Percentiles rank a stretch among this genome's conserved stretches.
Evolutionary conservation across 2,797 vertebrate genomes (phyloP).

Genomic region (Aplochiton taeniatus): DNA sequence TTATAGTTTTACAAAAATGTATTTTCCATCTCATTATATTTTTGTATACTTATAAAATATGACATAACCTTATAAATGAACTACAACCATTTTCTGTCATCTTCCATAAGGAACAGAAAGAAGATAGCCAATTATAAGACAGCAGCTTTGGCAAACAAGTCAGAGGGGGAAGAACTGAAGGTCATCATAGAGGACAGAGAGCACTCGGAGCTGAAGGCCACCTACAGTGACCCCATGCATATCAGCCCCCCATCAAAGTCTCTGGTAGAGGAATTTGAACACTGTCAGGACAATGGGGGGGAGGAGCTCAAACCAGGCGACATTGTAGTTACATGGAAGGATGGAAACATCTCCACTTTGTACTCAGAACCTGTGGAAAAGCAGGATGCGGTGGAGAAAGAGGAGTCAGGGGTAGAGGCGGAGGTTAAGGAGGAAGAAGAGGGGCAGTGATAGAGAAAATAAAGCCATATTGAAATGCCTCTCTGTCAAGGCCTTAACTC

Average conservation of each 20-base stretch:
- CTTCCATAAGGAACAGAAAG: slow-evolving; percentile 79
- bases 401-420: slow-evolving; percentile 9
- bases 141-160: slow-evolving; percentile 39
- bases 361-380: slow-evolving; percentile 54
- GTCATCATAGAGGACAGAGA: slow-evolving; percentile 17
- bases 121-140: slow-evolving; percentile 60
- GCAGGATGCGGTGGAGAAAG: slow-evolving; percentile 16
- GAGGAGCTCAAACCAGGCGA: slow-evolving; percentile 53
- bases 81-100: neutral
- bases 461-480: neutral
- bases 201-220: slow-evolving; percentile 13
- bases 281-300: slow-evolving; percentile 21
- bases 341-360: slow-evolving; percentile 72
- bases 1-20: too few relatives aligned
- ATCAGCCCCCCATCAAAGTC: slow-evolving; percentile 6
- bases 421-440: neutral
- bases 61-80: neutral
- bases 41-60: too few relatives aligned
- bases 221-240: neutral
- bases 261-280: neutral
- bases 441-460: neutral
- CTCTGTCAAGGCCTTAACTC: neutral
- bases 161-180: slow-evolving; percentile 51
- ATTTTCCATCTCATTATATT: too few relatives aligned
- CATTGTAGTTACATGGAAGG: slow-evolving; percentile 77